Base-by-base conservation (phyloP, 2,797 vertebrate genomes). In the Ammospiza maritima region DNA sequence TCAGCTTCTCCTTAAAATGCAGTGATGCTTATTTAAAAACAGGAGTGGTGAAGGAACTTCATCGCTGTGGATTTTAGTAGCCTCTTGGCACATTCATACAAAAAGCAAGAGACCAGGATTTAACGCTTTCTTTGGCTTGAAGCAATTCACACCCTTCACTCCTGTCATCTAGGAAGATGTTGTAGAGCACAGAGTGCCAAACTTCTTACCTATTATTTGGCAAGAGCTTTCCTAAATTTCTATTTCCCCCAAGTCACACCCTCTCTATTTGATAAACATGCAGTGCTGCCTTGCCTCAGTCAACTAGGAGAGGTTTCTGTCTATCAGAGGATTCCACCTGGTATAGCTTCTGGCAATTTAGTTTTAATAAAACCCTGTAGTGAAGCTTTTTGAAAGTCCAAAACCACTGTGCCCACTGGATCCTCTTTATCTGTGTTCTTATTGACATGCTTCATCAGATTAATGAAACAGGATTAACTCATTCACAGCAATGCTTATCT, bases 221-320 rank as follows among this genome's bases (percentile, higher is more conserved):
- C 66, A 48, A 65, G n/a, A 88, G 30, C 65, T 71, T 83, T 88
- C n/a, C 42, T 58, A 48, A 85, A 80, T 80, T 76, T 74, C n/a
- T 83, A 2, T 70, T 58, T 20, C 16, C 15, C 10, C 22, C 16
- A n/a, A 34, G 22, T 51, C 36, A 34, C 44, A 29, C 27, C 7
- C 20, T 69, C 25, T 80, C 9, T 81, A 6, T 61, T 69, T 48
- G 53, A 42, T 38, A 53, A 70, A 47, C 12, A 6, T 44, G 44
- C 17, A 15, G 4, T 61, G 6, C 29, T 74, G 25, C 57, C 22
- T 93, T 88, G 9, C 12, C n/a, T 27, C 12, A 29, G n/a, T 42
- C 54, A 82, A 6, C 11, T 2, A 38, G 34, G 30, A 56, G 11
- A 56, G 18, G 7, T 57, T 69, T 88, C 69, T 53, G 2, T 32